Percentiles rank a stretch among this genome's conserved stretches.
Conservation (phyloP, 2,888 invertebrate species). For the Cosmia pyralina region DNA sequence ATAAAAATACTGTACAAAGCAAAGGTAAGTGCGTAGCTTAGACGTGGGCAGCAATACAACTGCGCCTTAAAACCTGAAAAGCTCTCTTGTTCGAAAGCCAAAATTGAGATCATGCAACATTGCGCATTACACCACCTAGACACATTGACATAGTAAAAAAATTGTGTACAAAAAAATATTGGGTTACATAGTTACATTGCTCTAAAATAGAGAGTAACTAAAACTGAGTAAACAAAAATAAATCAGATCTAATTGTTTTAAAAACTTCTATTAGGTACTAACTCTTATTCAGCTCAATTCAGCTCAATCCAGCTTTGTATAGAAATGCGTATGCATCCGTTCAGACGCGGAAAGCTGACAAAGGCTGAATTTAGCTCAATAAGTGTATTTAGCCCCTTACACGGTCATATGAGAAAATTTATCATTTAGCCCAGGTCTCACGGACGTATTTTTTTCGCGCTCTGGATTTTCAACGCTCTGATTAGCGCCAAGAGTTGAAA, state of each 20-base stretch:
- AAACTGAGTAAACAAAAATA: not conserved
- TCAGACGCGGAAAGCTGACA: too few species aligned
- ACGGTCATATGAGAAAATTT: not conserved
- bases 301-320: too few species aligned
- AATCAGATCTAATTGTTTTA: slow-evolving; percentile 31
- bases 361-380: too few species aligned
- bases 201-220: slow-evolving; percentile 23
- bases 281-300: too few species aligned
- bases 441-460: too few species aligned
- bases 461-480: too few species aligned
- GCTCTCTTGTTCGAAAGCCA: too few species aligned
- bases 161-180: not conserved
- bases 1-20: not conserved
- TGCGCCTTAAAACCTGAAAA: too few species aligned
- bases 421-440: too few species aligned
- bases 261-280: not conserved
- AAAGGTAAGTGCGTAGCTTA: not conserved
- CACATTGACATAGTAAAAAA: too few species aligned
- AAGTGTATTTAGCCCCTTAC: not conserved
- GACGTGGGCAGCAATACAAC: not conserved
- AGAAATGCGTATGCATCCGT: too few species aligned
- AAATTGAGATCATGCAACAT: not conserved
- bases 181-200: not conserved
- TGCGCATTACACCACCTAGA: not conserved
- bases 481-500: too few species aligned